phyloP scores from a whole-genome alignment of 37 sponge, comb jelly and placozoan species.

The Tethya wilhelma region DNA sequence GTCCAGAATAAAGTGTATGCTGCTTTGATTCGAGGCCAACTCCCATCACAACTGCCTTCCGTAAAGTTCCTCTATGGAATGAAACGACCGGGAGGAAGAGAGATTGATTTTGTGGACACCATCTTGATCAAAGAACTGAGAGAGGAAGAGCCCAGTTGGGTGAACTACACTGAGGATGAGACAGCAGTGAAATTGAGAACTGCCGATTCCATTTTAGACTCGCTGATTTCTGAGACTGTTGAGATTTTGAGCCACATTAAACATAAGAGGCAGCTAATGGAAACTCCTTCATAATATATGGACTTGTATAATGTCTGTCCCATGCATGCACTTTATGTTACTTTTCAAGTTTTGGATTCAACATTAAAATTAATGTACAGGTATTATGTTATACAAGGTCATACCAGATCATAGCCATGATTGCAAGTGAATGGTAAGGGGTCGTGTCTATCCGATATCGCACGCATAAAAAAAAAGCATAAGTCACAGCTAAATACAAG shows the following conservation, averaged over 20 bases:
- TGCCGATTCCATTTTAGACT: conserved; percentile 81
- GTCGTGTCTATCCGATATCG: background rate
- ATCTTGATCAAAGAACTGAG: conserved; percentile 81
- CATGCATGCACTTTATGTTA: too few species aligned
- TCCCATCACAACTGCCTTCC: conserved; percentile 35
- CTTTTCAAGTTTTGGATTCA: too few species aligned
- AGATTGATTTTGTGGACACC: conserved; percentile 77
- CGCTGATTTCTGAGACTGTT: conserved; percentile 71
- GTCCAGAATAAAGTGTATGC: conserved; percentile 58
- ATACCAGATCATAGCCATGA: background rate
- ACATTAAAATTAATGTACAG: background rate
- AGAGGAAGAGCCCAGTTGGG: conserved; percentile 84
- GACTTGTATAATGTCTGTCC: too few species aligned
- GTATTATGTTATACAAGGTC: background rate
- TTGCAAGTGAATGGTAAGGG: background rate
- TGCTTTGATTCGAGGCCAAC: conserved; percentile 47
- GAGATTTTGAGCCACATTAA: conserved; percentile 40
- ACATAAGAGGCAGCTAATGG: conserved; percentile 10
- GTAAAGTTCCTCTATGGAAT: conserved; percentile 51
- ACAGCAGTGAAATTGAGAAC: conserved; percentile 53
- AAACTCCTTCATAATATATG: too few species aligned
- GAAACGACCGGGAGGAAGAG: conserved; percentile 70
- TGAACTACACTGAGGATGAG: conserved; percentile 86
- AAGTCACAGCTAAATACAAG: background rate
- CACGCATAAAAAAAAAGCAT: background rate